A percentile compares a stretch with the other conserved stretches of the same genome.
These are phyloP conservation scores for Mus spicilegus DNA, from an alignment of 2,113 vertebrate genomes.

Conservation along the genomic window DNA sequence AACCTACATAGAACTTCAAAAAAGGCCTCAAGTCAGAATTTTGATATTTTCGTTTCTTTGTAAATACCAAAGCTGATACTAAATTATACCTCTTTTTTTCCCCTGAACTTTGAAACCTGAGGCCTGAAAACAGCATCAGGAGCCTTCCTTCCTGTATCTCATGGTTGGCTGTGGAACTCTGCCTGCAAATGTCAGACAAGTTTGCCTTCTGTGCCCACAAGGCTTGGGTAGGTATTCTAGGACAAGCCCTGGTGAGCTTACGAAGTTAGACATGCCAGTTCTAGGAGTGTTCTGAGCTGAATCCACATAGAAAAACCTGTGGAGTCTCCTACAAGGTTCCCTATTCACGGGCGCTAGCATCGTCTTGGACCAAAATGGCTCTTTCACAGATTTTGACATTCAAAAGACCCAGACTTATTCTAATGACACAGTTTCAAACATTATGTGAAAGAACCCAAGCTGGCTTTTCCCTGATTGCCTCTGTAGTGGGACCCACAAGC, in stretches of 20 bases:
- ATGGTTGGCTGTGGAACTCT: background rate
- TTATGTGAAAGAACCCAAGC: background rate
- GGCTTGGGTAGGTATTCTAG: background rate
- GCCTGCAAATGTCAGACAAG: background rate
- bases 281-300: background rate
- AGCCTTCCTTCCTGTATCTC: background rate
- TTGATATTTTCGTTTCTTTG: background rate
- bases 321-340: background rate
- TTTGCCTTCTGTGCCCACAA: background rate
- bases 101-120: background rate
- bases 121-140: background rate
- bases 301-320: background rate
- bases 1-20: background rate
- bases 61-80: background rate
- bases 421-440: background rate
- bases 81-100: background rate
- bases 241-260: background rate
- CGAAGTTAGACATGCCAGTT: background rate
- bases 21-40: background rate
- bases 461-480: background rate
- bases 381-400: background rate
- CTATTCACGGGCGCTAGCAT: background rate
- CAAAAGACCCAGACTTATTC: background rate
- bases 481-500: background rate
- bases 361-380: background rate